Percentiles rank a stretch among this genome's conserved stretches.
phyloP scores from a whole-genome alignment of 2,113 vertebrate genomes.

The Petaurus breviceps region DNA sequence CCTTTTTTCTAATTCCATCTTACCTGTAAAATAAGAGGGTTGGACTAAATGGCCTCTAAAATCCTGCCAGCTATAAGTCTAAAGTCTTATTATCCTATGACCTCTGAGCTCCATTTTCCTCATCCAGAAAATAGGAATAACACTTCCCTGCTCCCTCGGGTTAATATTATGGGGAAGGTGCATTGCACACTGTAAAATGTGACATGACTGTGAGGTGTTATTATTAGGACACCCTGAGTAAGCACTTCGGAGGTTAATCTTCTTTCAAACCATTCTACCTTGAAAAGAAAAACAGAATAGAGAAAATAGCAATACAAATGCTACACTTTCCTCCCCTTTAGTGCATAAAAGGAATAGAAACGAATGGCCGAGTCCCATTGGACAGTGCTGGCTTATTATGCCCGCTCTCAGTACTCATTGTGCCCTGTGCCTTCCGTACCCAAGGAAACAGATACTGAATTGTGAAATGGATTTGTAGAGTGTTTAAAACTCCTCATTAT shows the following conservation, averaged over 20 bases:
- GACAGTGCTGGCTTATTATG: neutral
- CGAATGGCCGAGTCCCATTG: neutral
- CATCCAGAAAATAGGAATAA: neutral
- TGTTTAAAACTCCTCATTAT: constrained; percentile 3
- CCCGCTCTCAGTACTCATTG: neutral
- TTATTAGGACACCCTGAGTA: neutral
- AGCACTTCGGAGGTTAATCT: neutral
- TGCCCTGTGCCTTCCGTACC: constrained; percentile 11
- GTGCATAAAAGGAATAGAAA: constrained; percentile 1
- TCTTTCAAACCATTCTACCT: neutral
- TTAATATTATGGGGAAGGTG: neutral
- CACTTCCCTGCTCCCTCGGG: neutral
- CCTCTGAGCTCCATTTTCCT: neutral
- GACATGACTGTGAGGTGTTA: neutral
- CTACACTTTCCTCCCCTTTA: neutral
- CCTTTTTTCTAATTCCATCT: neutral
- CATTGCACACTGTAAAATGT: neutral
- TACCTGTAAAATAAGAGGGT: neutral
- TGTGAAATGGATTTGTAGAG: neutral
- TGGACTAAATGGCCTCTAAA: neutral
- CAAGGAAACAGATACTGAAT: constrained; percentile 49
- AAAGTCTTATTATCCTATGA: neutral
- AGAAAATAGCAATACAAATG: neutral
- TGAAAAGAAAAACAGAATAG: neutral
- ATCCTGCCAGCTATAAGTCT: neutral